Base-by-base conservation (phyloP, 2,888 invertebrate genomes). In the Bedellia somnulentella region DNA sequence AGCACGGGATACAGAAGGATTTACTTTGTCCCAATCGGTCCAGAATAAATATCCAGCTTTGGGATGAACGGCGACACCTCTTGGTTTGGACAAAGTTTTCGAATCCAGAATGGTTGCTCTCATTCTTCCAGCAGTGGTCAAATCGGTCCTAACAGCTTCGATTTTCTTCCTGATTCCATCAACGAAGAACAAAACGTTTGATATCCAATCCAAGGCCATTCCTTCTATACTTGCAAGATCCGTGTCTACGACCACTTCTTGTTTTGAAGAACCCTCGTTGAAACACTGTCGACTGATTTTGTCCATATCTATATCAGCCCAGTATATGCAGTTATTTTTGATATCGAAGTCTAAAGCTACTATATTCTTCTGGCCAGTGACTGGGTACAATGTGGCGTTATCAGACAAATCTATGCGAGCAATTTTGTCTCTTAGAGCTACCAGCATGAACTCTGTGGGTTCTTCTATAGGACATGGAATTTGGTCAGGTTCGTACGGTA, bases 201-300 rank as follows among this genome's bases (percentile, higher is more conserved):
- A 88, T 9, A 92, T 83, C 91, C 92, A 94, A 58, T 95, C 94
- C 29, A 87, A 80, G 0, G 92, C 88, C 84, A 94, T 86, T 2
- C 92, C 91, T 60, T 93, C 93, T 22, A 94, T 86, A 5, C 89
- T 88, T 11, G 85, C 80, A 33, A 93, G 55, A 42, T 88, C 85
- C 0, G 80, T 83, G 27, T 86, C 85, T 0, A 93, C 84, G 1
- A 93, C 67, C 10, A 86, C 78, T 56, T 90, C 89, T 18, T 6
- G 5, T 3, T 82, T 80, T 5, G 66, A 62, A 23, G 77, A 77
- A 1, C 76, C 80, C 4, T 87, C 87, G 44, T 85, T 81, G 41
- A 90, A 81, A 49, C 89, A 89, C 44, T 89, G 87, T 10, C 89
- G 76, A 35, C 83, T 84, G 37, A 93, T 91, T 13, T 83, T 85